Evolutionary conservation across 2,888 invertebrate genomes (phyloP), one percentile per base, ranked within the genome.

Genomic region (Agrilus mali): DNA sequence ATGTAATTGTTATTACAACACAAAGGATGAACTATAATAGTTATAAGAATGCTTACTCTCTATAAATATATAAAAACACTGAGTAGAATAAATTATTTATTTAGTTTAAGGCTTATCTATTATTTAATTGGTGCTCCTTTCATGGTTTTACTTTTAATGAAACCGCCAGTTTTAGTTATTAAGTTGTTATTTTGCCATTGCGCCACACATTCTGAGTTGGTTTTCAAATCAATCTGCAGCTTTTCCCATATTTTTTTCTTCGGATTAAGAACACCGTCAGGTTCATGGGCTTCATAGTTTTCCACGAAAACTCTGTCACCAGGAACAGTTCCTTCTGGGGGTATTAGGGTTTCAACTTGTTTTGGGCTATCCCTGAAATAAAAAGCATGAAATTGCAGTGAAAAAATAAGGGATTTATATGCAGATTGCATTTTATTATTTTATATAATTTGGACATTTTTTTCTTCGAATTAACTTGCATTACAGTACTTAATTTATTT

Each of bases 211-310:
- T 73, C 74, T 3, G 71, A 67, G 66, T 80, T 82, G 2, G 83
- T 82, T 61, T 82, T 79, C 16, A 88, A 71, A 64, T 87, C 86
- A 16, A 71, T 75, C 65, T 90, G 88, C 34, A 94, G 65, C 65
- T 89, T 90, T 56, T 94, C 94, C 94, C 94, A 95, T 14, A 92
- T 73, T 72, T 95, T 95, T 69, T 95, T 95, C 67, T 95, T 95
- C 0, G 94, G 94, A 66, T 95, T 94, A 1, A 95, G 69, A 48
- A 88, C 80, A 22, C 82, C 82, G 67, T 93, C 93, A 3, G 92
- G 83, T 40, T 72, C 71, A 15, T 86, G 86, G 43, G 64, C 65
- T 65, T 84, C 82, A 64, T 82, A 87, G 17, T 86, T 87, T 64
- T 94, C 90, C 43, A 94, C 74, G 44, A 80, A 69, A 37, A 97